phyloP scores from a whole-genome alignment of 2,888 invertebrate species.

The Tetragonisca angustula region DNA sequence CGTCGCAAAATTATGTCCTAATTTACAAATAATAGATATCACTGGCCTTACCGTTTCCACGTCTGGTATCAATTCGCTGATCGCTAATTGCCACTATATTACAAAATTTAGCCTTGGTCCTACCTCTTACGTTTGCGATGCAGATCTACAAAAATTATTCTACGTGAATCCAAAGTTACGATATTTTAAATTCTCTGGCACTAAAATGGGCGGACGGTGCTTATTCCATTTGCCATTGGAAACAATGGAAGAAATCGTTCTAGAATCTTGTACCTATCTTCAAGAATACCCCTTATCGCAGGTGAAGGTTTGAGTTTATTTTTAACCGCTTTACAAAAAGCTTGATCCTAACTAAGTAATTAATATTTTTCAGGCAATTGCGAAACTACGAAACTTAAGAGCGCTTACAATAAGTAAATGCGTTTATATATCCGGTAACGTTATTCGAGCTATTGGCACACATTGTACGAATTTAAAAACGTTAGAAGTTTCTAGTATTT shows the following conservation, averaged over 20 bases:
- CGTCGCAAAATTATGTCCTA: conserved; percentile 86
- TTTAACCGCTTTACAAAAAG: neutral
- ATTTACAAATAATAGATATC: conserved; percentile 85
- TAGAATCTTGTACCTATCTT: conserved; percentile 73
- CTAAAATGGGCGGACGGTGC: conserved; percentile 76
- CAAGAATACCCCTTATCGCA: conserved; percentile 66
- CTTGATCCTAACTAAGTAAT: neutral
- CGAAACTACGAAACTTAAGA: conserved; percentile 69
- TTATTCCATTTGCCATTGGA: conserved; percentile 74
- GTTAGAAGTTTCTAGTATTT: conserved; percentile 72
- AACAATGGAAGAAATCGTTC: conserved; percentile 75
- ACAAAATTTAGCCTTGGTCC: conserved; percentile 85
- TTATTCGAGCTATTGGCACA: conserved; percentile 71
- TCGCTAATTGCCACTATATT: conserved; percentile 85
- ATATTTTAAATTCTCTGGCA: conserved; percentile 70
- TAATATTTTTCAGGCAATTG: conserved; percentile 69
- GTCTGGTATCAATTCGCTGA: conserved; percentile 84
- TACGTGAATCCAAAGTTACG: conserved; percentile 73
- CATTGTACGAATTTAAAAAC: conserved; percentile 69
- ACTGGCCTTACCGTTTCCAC: conserved; percentile 85
- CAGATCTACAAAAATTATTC: conserved; percentile 77
- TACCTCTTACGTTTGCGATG: conserved; percentile 82
- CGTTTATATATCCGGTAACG: conserved; percentile 67
- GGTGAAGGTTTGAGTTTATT: conserved; percentile 65
- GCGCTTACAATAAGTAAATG: conserved; percentile 73